Conservation (phyloP, 2,888 invertebrate species). For the Lithosia quadra region DNA sequence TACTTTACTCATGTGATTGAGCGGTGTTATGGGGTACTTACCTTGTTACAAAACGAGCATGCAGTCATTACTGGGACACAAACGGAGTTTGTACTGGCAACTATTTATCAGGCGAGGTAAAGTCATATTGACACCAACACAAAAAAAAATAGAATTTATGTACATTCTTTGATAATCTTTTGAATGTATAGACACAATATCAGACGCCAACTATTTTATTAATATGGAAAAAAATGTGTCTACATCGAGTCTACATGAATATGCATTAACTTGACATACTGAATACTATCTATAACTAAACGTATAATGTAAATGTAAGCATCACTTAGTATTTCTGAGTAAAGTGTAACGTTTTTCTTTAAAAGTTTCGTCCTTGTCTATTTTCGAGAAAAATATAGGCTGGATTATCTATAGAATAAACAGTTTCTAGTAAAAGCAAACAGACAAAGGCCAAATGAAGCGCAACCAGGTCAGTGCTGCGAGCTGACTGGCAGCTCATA, state of each 20-base stretch:
- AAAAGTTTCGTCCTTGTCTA: background rate
- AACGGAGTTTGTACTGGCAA: no score
- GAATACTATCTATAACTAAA: background rate
- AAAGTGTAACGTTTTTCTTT: background rate
- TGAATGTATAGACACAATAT: background rate
- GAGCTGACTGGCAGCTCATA: constrained; percentile 37
- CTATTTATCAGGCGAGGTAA: no score
- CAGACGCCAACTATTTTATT: background rate
- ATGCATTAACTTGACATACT: background rate
- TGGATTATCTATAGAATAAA: constrained; percentile 22
- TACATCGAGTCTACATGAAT: background rate
- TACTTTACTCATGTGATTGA: no score
- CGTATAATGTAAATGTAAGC: background rate
- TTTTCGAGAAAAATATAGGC: constrained; percentile 14
- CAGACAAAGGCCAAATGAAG: constrained; percentile 26
- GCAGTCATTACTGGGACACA: no score
- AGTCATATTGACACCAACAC: no score
- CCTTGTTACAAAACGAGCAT: no score
- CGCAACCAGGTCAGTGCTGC: constrained; percentile 46
- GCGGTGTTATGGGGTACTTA: no score
- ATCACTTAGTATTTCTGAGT: background rate
- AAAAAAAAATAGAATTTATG: no score
- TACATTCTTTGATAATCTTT: no score
- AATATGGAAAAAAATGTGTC: background rate
- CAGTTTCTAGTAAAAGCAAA: constrained; percentile 16